Evolutionary conservation across 2,113 vertebrate genomes (phyloP).

Genomic region (Salvelinus alpinus): DNA sequence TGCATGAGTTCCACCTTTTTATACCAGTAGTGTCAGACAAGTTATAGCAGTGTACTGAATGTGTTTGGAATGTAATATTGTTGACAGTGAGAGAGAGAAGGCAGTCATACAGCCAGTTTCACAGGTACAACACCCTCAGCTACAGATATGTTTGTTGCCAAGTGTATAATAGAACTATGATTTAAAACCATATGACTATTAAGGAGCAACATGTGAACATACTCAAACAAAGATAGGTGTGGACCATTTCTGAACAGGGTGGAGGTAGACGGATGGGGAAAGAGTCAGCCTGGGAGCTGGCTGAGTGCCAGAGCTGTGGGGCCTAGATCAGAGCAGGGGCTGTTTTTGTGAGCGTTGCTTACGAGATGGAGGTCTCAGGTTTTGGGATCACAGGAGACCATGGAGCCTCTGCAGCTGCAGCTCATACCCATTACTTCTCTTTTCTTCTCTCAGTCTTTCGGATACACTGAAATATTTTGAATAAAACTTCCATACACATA

Average conservation of each 20-base stretch:
- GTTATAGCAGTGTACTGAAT: not conserved
- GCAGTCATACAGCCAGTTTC: not conserved
- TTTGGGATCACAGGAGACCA: conserved; percentile 51
- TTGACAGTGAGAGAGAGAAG: not conserved
- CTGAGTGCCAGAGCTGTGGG: conserved; percentile 47
- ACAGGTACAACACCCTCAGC: not conserved
- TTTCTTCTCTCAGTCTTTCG: not conserved
- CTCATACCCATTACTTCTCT: conserved; percentile 18
- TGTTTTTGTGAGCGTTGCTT: conserved; percentile 44
- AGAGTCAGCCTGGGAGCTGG: conserved; percentile 43
- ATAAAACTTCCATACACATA: not conserved
- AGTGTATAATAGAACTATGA: not conserved
- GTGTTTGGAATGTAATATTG: not conserved
- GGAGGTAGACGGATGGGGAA: conserved; percentile 1
- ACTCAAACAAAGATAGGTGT: conserved; percentile 30
- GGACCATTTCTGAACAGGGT: conserved; percentile 28
- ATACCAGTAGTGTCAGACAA: not conserved
- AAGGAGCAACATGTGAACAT: conserved; percentile 29
- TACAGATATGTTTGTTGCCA: not conserved
- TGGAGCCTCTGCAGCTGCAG: conserved; percentile 36
- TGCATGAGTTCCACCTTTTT: not conserved
- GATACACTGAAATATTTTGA: not conserved
- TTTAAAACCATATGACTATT: not conserved
- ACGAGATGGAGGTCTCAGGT: conserved; percentile 58
- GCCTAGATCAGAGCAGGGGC: conserved; percentile 62